phyloP scores from a whole-genome alignment of 2,888 invertebrate species.

The Melanophora roralis region DNA sequence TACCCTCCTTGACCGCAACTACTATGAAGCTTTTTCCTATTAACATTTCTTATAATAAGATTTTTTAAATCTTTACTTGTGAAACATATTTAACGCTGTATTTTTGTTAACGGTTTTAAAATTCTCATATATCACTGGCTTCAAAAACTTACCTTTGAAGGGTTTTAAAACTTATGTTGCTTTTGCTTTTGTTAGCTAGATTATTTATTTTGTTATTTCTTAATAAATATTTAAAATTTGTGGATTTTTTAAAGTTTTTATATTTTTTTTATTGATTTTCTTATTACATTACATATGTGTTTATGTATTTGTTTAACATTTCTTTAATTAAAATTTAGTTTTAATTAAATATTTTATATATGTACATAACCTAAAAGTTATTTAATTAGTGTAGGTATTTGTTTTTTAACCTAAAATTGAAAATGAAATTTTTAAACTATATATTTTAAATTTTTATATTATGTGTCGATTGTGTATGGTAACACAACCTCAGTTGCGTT shows the following conservation, averaged over 20 bases:
- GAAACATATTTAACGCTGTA: no score
- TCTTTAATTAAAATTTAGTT: constrained; percentile 47
- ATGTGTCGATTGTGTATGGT: no score
- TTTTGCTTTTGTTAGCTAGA: no score
- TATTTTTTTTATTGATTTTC: constrained; percentile 45
- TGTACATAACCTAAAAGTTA: constrained; percentile 26
- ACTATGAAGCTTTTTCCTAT: no score
- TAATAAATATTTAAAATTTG: background rate
- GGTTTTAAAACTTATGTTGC: no score
- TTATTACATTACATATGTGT: constrained; percentile 26
- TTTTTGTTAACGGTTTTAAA: no score
- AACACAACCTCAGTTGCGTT: no score
- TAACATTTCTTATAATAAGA: no score
- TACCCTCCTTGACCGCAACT: no score
- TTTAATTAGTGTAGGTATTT: constrained; percentile 47
- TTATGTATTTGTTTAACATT: constrained; percentile 57
- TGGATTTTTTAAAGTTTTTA: background rate
- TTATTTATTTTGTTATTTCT: background rate
- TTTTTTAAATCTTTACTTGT: no score
- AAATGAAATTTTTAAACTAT: constrained; percentile 46
- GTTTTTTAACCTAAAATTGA: constrained; percentile 46
- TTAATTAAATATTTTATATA: background rate
- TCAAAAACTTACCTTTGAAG: no score
- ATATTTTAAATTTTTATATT: constrained; percentile 32
- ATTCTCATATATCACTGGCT: no score